Evolutionary conservation across 2,888 invertebrate species (phyloP).

Genomic region (Synergus laeviventris): DNA sequence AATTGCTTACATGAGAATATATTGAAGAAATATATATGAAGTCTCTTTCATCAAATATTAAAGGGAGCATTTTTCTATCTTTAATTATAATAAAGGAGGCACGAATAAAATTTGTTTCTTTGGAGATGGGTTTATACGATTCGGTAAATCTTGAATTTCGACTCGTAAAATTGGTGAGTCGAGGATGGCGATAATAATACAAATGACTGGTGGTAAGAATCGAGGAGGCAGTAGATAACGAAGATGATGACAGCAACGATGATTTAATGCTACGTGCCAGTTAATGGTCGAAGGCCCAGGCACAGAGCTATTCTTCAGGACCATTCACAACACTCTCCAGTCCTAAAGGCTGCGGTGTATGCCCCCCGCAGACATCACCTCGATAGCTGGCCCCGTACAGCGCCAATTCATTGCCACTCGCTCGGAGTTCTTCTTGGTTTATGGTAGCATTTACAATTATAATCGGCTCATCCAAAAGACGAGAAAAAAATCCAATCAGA

Average conservation of each 20-base stretch:
- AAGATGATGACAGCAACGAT: slow-evolving; percentile 75
- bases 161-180: slow-evolving; percentile 25
- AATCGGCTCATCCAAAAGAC: slow-evolving; percentile 61
- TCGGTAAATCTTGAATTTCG: slow-evolving; percentile 32
- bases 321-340: slow-evolving; percentile 67
- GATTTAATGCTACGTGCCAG: slow-evolving; percentile 71
- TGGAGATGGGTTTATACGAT: neutral
- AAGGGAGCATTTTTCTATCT: too few relatives aligned
- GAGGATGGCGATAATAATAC: slow-evolving; percentile 52
- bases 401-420: slow-evolving; percentile 65
- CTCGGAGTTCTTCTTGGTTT: slow-evolving; percentile 63
- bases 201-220: slow-evolving; percentile 62
- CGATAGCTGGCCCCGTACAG: slow-evolving; percentile 52
- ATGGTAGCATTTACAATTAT: slow-evolving; percentile 73
- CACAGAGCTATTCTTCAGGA: slow-evolving; percentile 67
- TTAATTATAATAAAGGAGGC: neutral
- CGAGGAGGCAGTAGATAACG: slow-evolving; percentile 71
- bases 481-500: slow-evolving; percentile 29
- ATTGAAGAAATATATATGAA: too few relatives aligned
- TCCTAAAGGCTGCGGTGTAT: slow-evolving; percentile 52
- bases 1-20: too few relatives aligned
- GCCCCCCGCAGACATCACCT: slow-evolving; percentile 65
- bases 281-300: slow-evolving; percentile 67
- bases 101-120: neutral
- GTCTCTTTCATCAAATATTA: too few relatives aligned